Percentiles rank a stretch among this genome's conserved stretches.
Evolutionary conservation across 2,888 invertebrate species (phyloP).

Genomic region (Drosophila mimetica): DNA sequence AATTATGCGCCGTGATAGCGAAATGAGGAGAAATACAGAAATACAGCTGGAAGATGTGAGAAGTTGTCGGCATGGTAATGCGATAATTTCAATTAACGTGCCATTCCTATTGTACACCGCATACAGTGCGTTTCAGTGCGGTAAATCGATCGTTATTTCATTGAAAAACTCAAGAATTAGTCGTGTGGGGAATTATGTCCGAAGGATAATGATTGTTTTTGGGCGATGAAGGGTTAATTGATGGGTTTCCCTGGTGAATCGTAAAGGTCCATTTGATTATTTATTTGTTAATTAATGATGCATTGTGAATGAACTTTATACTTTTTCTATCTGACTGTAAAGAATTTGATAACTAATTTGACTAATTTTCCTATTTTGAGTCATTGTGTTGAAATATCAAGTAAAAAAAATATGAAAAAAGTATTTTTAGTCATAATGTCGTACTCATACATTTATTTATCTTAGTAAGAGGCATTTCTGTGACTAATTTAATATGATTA

Average conservation of each 20-base stretch:
- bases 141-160: background rate
- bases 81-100: slow-evolving; percentile 32
- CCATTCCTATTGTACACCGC: slow-evolving; percentile 2
- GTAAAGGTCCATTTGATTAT: background rate
- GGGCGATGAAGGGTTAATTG: background rate
- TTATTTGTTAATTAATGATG: background rate
- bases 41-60: background rate
- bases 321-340: no score
- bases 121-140: slow-evolving; percentile 13
- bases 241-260: no score
- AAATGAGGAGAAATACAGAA: background rate
- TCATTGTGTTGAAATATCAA: no score
- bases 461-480: background rate
- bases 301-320: background rate
- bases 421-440: background rate
- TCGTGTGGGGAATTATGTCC: background rate
- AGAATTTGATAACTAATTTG: background rate
- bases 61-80: slow-evolving; percentile 19
- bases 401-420: no score
- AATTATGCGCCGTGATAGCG: slow-evolving; percentile 26
- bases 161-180: background rate
- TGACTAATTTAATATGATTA: background rate
- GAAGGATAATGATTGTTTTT: background rate
- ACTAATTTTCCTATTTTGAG: background rate
- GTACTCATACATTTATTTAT: background rate